A percentile compares a stretch with the other conserved stretches of the same genome.
phyloP scores from a whole-genome alignment of 2,797 vertebrate species.

The Girardinus metallicus region DNA sequence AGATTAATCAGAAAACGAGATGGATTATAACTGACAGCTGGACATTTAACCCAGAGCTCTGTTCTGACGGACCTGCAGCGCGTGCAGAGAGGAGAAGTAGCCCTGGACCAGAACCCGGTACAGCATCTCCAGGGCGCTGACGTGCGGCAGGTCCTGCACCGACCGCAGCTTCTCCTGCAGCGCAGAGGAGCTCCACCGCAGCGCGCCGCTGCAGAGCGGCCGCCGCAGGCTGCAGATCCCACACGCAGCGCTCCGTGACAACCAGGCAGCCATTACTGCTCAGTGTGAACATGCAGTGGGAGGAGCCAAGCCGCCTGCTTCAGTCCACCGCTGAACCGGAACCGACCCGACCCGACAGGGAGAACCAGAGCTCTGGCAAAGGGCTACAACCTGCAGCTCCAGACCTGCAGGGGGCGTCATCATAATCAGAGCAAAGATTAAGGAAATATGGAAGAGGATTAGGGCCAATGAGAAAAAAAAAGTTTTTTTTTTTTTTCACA shows the following conservation, averaged over 20 bases:
- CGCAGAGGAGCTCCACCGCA: slow-evolving; percentile 27
- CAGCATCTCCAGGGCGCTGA: slow-evolving; percentile 57
- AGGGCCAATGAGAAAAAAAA: too few relatives aligned
- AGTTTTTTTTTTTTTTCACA: too few relatives aligned
- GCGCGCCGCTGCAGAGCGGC: slow-evolving; percentile 14
- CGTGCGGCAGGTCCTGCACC: slow-evolving; percentile 67
- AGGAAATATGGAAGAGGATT: too few relatives aligned
- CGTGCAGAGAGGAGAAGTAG: slow-evolving; percentile 71
- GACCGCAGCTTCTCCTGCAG: slow-evolving; percentile 56
- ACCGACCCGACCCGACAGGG: too few relatives aligned
- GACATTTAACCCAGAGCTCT: neutral
- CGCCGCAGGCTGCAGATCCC: slow-evolving; percentile 20
- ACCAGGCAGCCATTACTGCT: slow-evolving; percentile 61
- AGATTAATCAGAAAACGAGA: neutral
- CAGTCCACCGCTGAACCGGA: neutral
- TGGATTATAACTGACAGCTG: neutral
- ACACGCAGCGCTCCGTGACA: slow-evolving; percentile 18
- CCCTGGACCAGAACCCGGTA: slow-evolving; percentile 76
- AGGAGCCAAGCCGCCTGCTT: slow-evolving; percentile 52
- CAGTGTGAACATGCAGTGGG: slow-evolving; percentile 35
- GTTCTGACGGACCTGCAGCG: slow-evolving; percentile 75
- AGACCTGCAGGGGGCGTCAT: too few relatives aligned
- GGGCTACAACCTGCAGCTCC: too few relatives aligned
- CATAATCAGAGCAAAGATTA: too few relatives aligned
- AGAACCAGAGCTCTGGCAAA: too few relatives aligned